phyloP scores from a whole-genome alignment of 2,797 vertebrate species.

The Hoplostethus mediterraneus region DNA sequence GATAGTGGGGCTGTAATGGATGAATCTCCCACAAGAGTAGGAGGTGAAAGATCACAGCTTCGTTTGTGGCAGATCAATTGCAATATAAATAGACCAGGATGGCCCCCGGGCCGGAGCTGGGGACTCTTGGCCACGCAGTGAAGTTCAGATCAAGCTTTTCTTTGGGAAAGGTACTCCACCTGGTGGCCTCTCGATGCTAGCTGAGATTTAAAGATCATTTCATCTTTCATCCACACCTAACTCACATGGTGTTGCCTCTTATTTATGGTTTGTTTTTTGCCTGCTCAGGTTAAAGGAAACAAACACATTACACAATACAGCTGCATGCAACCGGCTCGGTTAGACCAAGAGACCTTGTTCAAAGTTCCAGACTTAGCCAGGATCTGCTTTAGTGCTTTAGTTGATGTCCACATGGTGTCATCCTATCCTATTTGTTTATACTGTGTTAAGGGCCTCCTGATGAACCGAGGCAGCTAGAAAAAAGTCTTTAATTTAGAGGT shows the following conservation, averaged over 20 bases:
- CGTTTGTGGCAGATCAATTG: constrained; percentile 41
- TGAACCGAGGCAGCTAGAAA: constrained; percentile 13
- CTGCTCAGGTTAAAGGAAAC: too few species aligned
- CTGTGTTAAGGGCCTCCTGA: constrained; percentile 23
- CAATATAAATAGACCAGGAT: constrained; percentile 61
- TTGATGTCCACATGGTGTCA: constrained; percentile 45
- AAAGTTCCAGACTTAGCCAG: constrained; percentile 28
- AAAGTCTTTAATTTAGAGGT: constrained; percentile 11
- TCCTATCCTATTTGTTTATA: constrained; percentile 59
- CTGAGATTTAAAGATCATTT: not conserved
- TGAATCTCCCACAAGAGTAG: not conserved
- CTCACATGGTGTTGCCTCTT: too few species aligned
- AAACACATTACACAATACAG: not conserved
- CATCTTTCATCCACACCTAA: too few species aligned
- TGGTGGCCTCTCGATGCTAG: constrained; percentile 34
- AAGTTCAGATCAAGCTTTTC: not conserved
- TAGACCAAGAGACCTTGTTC: constrained; percentile 7
- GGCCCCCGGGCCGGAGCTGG: not conserved
- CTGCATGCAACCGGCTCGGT: not conserved
- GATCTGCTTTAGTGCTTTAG: constrained; percentile 55
- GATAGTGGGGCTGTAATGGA: constrained; percentile 40
- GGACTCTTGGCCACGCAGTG: constrained; percentile 15
- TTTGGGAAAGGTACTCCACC: constrained; percentile 53
- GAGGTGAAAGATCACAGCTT: constrained; percentile 61
- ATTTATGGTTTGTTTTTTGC: too few species aligned